Percentiles rank a stretch among this genome's conserved stretches.
phyloP scores from a whole-genome alignment of 2,888 invertebrate genomes.

The Hypomecis punctinalis region DNA sequence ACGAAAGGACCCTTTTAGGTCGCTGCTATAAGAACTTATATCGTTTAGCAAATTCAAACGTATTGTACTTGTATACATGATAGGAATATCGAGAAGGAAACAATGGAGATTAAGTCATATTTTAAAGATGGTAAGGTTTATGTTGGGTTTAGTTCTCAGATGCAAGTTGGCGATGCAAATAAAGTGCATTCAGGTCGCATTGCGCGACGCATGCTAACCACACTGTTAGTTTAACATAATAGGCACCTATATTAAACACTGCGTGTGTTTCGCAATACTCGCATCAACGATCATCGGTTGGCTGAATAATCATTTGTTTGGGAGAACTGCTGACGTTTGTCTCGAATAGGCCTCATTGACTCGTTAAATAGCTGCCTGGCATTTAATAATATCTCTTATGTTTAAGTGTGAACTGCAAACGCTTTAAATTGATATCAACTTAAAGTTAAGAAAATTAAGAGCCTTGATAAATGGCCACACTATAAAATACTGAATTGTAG shows the following conservation, averaged over 20 bases:
- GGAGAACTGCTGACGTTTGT: conserved; percentile 8
- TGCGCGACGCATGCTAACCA: conserved; percentile 47
- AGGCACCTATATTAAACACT: conserved; percentile 36
- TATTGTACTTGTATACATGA: conserved; percentile 4
- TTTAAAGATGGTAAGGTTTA: conserved; percentile 23
- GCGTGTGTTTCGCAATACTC: conserved; percentile 35
- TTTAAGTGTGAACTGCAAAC: neutral
- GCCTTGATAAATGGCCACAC: too few species aligned
- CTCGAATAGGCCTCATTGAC: neutral
- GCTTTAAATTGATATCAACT: too few species aligned
- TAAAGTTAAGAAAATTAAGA: too few species aligned
- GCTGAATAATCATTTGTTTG: conserved; percentile 15
- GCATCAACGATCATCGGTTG: conserved; percentile 21
- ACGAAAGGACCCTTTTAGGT: conserved; percentile 8
- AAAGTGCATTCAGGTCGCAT: conserved; percentile 55
- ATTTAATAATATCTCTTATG: neutral
- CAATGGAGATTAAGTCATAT: conserved; percentile 17
- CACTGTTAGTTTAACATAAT: conserved; percentile 42
- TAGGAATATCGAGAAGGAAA: too few species aligned
- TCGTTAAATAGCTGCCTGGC: neutral
- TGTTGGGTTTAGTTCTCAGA: conserved; percentile 31
- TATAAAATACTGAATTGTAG: too few species aligned
- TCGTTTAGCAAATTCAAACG: conserved; percentile 15
- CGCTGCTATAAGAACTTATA: conserved; percentile 23
- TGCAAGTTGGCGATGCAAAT: conserved; percentile 51